phyloP scores from a whole-genome alignment of 2,113 vertebrate genomes.

The Callipepla squamata region DNA sequence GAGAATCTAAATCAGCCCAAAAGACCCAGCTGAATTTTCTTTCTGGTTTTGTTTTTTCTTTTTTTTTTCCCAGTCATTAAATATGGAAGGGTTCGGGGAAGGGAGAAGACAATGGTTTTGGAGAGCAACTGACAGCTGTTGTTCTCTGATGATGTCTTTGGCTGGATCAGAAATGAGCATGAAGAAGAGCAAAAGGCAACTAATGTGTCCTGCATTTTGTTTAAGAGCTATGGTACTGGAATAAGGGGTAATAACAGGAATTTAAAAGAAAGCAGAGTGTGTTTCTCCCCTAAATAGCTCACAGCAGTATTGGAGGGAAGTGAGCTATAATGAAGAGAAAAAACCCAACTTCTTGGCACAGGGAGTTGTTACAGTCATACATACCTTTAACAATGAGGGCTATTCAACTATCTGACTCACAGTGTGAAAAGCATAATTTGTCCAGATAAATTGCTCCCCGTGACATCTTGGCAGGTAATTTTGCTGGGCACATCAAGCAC shows the following conservation, averaged over 20 bases:
- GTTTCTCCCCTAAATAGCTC: background rate
- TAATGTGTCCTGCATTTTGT: background rate
- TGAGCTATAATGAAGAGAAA: background rate
- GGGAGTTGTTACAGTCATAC: background rate
- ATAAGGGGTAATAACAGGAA: background rate
- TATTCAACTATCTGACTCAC: background rate
- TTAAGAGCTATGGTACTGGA: background rate
- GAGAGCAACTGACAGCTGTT: background rate
- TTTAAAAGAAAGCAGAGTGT: background rate
- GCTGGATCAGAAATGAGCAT: background rate
- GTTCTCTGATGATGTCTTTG: background rate
- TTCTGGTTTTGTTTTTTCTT: background rate
- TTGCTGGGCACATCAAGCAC: background rate
- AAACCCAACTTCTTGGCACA: accelerated
- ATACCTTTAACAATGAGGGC: background rate
- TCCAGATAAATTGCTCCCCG: background rate
- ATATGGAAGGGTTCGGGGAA: background rate
- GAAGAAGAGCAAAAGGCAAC: background rate
- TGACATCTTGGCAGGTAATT: background rate
- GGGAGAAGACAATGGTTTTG: background rate
- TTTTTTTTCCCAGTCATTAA: background rate
- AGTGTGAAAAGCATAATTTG: background rate
- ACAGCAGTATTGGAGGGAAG: background rate
- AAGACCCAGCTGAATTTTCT: background rate
- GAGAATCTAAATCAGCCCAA: background rate